A percentile compares a stretch with the other conserved stretches of the same genome.
Evolutionary conservation across 2,888 invertebrate genomes (phyloP).

Genomic region (Drosophila maculinotata): DNA sequence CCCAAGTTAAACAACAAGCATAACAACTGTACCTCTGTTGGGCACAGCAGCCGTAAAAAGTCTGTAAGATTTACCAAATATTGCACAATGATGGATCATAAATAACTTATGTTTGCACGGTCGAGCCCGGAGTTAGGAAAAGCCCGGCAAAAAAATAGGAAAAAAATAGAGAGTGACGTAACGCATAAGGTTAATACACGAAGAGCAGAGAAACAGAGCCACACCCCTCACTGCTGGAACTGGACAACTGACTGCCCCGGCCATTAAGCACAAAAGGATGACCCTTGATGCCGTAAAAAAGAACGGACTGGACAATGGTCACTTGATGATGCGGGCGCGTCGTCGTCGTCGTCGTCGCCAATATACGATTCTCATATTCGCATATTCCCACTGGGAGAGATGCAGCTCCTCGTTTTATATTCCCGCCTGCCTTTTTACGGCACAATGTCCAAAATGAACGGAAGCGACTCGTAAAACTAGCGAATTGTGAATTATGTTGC

Average conservation of each 20-base stretch:
- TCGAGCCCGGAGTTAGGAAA: constrained; percentile 15
- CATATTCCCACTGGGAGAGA: constrained; percentile 39
- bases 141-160: constrained; percentile 12
- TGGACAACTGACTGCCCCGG: constrained; percentile 54
- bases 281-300: constrained; percentile 82
- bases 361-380: constrained; percentile 41
- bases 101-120: constrained; percentile 80
- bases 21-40: constrained; percentile 51
- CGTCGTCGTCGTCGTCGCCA: constrained; percentile 37
- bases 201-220: constrained; percentile 4
- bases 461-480: constrained; percentile 84
- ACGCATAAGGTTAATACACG: constrained; percentile 66
- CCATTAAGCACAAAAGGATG: constrained; percentile 80
- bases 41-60: constrained; percentile 62
- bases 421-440: constrained; percentile 66
- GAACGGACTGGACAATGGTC: constrained; percentile 77
- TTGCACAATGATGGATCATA: constrained; percentile 83
- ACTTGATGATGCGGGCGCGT: constrained; percentile 81
- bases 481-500: constrained; percentile 84
- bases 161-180: constrained; percentile 64
- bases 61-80: constrained; percentile 79
- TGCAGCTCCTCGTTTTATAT: constrained; percentile 50
- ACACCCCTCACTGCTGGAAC: constrained; percentile 1
- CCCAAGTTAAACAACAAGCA: constrained; percentile 47
- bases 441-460: constrained; percentile 75